Evolutionary conservation across 2,113 vertebrate species (phyloP).

Genomic region (Laticauda colubrina): DNA sequence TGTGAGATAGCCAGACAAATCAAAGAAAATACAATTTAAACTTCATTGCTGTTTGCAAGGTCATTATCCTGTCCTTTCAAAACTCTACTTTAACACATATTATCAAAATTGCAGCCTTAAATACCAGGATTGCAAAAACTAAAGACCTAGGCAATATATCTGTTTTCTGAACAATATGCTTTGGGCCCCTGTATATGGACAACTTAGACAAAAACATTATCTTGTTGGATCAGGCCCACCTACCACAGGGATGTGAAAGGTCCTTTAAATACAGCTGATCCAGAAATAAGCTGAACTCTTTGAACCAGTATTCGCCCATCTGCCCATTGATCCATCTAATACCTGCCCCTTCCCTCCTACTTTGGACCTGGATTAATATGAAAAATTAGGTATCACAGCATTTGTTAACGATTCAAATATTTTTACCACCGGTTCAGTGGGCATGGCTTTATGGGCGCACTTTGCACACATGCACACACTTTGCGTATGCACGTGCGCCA

Average conservation of each 20-base stretch:
- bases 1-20: conserved; percentile 24
- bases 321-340: not conserved
- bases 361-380: not conserved
- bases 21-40: conserved; percentile 24
- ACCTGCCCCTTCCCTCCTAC: not conserved
- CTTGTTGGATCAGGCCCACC: not conserved
- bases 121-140: not conserved
- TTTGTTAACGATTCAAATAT: too few relatives aligned
- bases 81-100: not conserved
- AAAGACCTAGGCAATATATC: not conserved
- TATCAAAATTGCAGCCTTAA: conserved; percentile 9
- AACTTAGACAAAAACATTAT: not conserved
- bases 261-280: not conserved
- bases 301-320: not conserved
- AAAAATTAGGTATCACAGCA: not conserved
- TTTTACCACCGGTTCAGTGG: too few relatives aligned
- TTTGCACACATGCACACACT: too few relatives aligned
- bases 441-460: too few relatives aligned
- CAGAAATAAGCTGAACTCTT: not conserved
- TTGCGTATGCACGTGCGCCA: too few relatives aligned
- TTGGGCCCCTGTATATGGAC: not conserved
- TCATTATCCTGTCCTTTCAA: not conserved
- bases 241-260: not conserved
- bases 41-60: not conserved
- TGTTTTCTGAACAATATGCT: not conserved